Conservation (phyloP, 2,797 vertebrate genomes). For the Periophthalmus magnuspinnatus region DNA sequence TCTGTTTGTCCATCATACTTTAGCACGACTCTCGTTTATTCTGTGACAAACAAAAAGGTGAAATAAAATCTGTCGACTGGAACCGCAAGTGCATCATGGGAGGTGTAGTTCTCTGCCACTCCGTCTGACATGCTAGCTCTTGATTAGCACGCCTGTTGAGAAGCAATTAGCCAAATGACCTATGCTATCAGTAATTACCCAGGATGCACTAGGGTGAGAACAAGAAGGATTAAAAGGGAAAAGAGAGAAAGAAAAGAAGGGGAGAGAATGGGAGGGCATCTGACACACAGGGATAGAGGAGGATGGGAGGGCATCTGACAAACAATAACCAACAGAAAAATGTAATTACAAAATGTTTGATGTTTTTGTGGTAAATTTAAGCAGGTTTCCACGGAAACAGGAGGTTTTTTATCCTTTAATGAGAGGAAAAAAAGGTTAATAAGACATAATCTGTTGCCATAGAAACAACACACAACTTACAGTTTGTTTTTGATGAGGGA, state of each 20-base stretch:
- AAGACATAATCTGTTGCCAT: background rate
- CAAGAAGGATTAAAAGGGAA: background rate
- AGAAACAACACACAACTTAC: background rate
- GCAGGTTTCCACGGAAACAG: background rate
- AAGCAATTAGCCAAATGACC: conserved; percentile 1
- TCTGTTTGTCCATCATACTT: no score
- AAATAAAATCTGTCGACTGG: background rate
- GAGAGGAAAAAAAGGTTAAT: background rate
- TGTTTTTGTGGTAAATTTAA: background rate
- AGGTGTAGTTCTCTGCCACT: background rate
- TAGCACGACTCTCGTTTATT: no score
- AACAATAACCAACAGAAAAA: background rate
- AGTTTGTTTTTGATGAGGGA: background rate
- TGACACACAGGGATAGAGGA: background rate
- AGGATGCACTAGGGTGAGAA: background rate
- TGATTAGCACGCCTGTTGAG: background rate
- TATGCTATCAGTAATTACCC: background rate
- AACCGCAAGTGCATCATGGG: conserved; percentile 2
- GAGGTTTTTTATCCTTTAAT: background rate
- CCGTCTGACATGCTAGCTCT: background rate
- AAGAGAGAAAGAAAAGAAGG: background rate
- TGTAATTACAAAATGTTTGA: background rate
- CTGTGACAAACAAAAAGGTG: background rate
- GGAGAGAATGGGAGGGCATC: background rate
- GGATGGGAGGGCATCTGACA: background rate